These are phyloP conservation scores for Spinus pinus DNA, from an alignment of 2,797 vertebrate species.

Conservation along the genomic window DNA sequence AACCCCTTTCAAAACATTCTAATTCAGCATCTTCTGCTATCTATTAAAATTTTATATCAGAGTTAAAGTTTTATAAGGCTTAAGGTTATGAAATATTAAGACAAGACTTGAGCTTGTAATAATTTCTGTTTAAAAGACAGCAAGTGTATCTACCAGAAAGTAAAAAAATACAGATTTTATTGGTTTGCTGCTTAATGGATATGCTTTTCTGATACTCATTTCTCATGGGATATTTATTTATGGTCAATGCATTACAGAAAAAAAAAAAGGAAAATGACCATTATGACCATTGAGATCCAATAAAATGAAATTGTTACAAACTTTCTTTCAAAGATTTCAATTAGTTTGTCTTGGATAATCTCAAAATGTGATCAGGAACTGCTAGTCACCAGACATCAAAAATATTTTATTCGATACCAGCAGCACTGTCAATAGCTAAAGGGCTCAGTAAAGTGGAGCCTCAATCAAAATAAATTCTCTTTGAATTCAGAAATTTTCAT, in stretches of 20 bases:
- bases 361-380: not conserved
- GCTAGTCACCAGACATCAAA: not conserved
- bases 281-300: not conserved
- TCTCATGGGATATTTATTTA: not conserved
- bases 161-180: not conserved
- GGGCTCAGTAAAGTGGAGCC: not conserved
- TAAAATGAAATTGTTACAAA: not conserved
- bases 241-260: not conserved
- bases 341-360: not conserved
- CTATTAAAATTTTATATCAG: slow-evolving; percentile 72
- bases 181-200: not conserved
- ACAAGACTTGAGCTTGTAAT: slow-evolving; percentile 34
- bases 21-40: slow-evolving; percentile 49
- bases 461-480: not conserved
- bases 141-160: not conserved
- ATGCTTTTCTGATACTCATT: not conserved
- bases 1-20: slow-evolving; percentile 39
- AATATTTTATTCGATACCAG: not conserved
- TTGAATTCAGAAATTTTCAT: not conserved
- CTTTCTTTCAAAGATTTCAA: not conserved
- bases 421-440: not conserved
- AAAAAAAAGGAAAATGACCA: not conserved
- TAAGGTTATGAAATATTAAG: slow-evolving; percentile 77
- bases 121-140: slow-evolving; percentile 33
- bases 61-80: slow-evolving; percentile 75